A percentile compares a stretch with the other conserved stretches of the same genome.
phyloP scores from a whole-genome alignment of 92 coral and sea anemone genomes.

The Actinernus sp. region DNA sequence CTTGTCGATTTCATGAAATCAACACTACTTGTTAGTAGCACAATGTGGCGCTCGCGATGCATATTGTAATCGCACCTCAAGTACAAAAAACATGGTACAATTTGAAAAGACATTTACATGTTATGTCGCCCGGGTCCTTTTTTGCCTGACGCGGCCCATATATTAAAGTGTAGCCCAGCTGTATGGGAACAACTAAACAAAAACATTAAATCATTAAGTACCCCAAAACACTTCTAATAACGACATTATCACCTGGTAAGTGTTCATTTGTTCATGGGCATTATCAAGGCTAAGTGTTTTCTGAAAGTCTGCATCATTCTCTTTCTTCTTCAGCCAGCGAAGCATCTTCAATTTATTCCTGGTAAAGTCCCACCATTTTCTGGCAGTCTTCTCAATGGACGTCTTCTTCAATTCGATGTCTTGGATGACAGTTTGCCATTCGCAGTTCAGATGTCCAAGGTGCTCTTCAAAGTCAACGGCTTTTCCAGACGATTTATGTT shows the following conservation, averaged over 20 bases:
- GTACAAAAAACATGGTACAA: no score
- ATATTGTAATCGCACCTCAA: no score
- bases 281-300: slow-evolving; percentile 74
- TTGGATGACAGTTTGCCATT: slow-evolving; percentile 88
- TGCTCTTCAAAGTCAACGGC: slow-evolving; percentile 94
- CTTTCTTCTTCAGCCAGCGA: slow-evolving; percentile 97
- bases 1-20: no score
- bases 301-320: slow-evolving; percentile 84
- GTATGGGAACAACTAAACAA: neutral
- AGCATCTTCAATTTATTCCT: slow-evolving; percentile 98
- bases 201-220: neutral
- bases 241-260: slow-evolving; percentile 70
- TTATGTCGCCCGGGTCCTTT: no score
- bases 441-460: slow-evolving; percentile 81
- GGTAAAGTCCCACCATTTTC: slow-evolving; percentile 99
- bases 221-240: neutral
- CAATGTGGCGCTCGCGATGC: no score
- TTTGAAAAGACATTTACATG: no score
- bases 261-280: slow-evolving; percentile 91
- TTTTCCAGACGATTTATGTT: slow-evolving; percentile 85
- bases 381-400: slow-evolving; percentile 95
- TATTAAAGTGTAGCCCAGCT: no score
- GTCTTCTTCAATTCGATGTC: slow-evolving; percentile 90
- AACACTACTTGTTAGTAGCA: no score
- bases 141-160: no score